Evolutionary conservation across 2,888 invertebrate genomes (phyloP).

Genomic region (Drosophila quasianomalipes): DNA sequence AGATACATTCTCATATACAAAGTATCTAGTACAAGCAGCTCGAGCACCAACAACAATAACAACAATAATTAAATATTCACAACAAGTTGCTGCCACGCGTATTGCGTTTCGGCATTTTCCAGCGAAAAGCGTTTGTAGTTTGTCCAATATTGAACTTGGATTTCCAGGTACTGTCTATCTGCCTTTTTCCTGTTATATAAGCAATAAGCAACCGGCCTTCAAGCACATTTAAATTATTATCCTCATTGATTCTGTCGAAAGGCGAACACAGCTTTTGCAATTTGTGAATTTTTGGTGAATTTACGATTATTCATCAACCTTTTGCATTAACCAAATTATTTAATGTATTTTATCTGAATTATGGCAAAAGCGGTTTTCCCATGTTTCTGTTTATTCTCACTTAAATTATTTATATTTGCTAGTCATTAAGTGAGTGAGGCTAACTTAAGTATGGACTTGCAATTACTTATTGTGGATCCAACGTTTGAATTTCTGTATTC

Average conservation of each 20-base stretch:
- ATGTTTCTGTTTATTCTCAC: slow-evolving; percentile 32
- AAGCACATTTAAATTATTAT: slow-evolving; percentile 64
- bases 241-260: slow-evolving; percentile 38
- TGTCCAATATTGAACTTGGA: slow-evolving; percentile 55
- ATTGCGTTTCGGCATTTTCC: slow-evolving; percentile 63
- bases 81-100: slow-evolving; percentile 76
- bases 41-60: not conserved
- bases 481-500: not conserved
- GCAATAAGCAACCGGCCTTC: slow-evolving; percentile 38
- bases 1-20: slow-evolving; percentile 40
- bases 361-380: slow-evolving; percentile 10
- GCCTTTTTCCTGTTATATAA: slow-evolving; percentile 43
- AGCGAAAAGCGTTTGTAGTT: slow-evolving; percentile 60
- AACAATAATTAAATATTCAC: slow-evolving; percentile 47
- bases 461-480: not conserved
- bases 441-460: slow-evolving; percentile 6
- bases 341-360: slow-evolving; percentile 39
- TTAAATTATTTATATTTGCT: slow-evolving; percentile 36
- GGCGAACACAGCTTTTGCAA: not conserved
- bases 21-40: slow-evolving; percentile 3
- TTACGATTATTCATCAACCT: slow-evolving; percentile 46
- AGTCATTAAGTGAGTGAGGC: slow-evolving; percentile 4
- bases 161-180: slow-evolving; percentile 47
- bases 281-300: slow-evolving; percentile 41
- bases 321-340: slow-evolving; percentile 25